Evolutionary conservation across 2,888 invertebrate genomes (phyloP).

Genomic region (Synanthedon vespiformis): DNA sequence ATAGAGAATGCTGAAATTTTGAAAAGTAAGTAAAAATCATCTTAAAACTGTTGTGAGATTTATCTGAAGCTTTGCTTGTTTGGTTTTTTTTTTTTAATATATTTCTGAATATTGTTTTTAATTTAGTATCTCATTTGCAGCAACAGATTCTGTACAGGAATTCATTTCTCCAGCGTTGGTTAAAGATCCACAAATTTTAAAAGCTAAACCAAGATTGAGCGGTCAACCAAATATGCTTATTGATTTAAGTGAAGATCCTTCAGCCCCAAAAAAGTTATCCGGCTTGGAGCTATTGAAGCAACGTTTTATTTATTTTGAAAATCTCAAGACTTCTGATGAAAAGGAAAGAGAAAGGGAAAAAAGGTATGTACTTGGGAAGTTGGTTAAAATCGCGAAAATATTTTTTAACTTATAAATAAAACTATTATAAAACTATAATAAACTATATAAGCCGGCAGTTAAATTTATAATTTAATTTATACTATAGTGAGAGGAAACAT

Average conservation of each 20-base stretch:
- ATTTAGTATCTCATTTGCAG: constrained; percentile 9
- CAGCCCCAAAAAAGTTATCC: constrained; percentile 41
- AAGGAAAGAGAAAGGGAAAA: constrained; percentile 67
- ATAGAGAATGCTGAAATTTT: constrained; percentile 45
- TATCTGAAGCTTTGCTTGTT: background rate
- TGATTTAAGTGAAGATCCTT: constrained; percentile 33
- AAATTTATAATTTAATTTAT: no score
- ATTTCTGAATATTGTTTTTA: background rate
- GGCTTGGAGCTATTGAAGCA: constrained; percentile 78
- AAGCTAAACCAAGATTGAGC: constrained; percentile 51
- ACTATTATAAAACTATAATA: background rate
- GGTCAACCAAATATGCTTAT: constrained; percentile 66
- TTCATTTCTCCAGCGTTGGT: constrained; percentile 23
- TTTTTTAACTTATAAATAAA: no score
- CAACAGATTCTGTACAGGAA: constrained; percentile 15
- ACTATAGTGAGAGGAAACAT: background rate
- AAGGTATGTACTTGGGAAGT: constrained; percentile 36
- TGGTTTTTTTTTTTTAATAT: background rate
- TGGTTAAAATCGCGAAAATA: no score
- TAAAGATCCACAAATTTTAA: constrained; percentile 16
- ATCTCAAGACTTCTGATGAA: constrained; percentile 62
- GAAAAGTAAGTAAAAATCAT: constrained; percentile 20
- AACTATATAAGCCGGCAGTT: no score
- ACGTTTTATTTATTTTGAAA: constrained; percentile 77
- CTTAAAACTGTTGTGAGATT: background rate